Percentiles rank a stretch among this genome's conserved stretches.
phyloP scores from a whole-genome alignment of 2,113 vertebrate species.

The Orthochromis indermauri region DNA sequence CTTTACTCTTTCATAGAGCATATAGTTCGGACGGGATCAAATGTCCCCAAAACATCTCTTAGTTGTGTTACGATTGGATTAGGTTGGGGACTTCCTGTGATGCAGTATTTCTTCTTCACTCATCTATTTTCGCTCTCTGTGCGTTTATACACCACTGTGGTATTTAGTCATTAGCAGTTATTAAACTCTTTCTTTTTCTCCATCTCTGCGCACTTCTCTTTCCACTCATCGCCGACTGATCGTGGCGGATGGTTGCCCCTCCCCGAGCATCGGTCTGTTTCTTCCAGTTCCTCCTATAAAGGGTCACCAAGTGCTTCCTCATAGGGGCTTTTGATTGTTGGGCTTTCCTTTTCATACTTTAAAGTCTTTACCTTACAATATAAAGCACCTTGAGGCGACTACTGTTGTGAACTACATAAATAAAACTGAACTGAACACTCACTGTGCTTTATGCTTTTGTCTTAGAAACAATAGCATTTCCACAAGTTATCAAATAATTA shows the following conservation, averaged over 20 bases:
- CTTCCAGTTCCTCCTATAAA: background rate
- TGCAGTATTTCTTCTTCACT: background rate
- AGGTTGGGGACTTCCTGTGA: background rate
- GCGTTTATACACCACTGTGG: background rate
- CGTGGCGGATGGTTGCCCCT: background rate
- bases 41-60: background rate
- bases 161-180: background rate
- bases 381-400: background rate
- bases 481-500: background rate
- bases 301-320: too few species aligned
- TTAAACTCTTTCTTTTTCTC: accelerated
- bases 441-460: background rate
- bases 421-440: background rate
- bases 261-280: background rate
- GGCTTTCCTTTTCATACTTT: too few species aligned
- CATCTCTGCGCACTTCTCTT: accelerated
- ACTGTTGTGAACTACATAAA: background rate
- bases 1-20: background rate
- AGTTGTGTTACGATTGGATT: background rate
- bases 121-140: background rate
- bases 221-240: accelerated
- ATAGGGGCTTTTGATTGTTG: too few species aligned
- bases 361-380: background rate
- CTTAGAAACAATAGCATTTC: background rate
- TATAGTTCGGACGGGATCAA: accelerated